Conservation (phyloP, 1,140 invertebrate genomes). For the Aphidius ervi region DNA sequence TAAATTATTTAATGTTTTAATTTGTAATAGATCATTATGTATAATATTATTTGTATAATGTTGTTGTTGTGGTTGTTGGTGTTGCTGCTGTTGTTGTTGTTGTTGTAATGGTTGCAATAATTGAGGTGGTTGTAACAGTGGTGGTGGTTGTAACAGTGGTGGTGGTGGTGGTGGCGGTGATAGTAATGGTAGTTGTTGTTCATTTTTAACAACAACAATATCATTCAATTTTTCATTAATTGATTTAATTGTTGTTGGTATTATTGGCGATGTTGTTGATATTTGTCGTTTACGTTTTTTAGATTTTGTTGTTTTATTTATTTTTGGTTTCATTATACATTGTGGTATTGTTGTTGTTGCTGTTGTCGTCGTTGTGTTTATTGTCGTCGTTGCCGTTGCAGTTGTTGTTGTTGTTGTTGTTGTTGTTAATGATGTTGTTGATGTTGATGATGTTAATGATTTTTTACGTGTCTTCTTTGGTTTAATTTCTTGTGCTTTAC, state of each 20-base stretch:
- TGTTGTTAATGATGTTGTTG: no score
- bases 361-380: no score
- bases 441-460: constrained; percentile 33
- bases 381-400: no score
- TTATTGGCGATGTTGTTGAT: constrained; percentile 27
- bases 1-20: constrained; percentile 47
- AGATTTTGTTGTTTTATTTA: constrained; percentile 62
- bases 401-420: no score
- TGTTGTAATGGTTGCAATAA: no score
- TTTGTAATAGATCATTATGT: constrained; percentile 36
- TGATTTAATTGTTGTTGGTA: constrained; percentile 36
- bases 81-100: no score
- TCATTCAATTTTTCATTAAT: constrained; percentile 26
- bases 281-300: constrained; percentile 61
- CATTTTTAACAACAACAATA: not conserved
- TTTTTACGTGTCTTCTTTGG: constrained; percentile 79
- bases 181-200: no score
- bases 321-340: constrained; percentile 60
- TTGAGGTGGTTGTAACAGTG: no score
- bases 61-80: not conserved
- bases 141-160: no score
- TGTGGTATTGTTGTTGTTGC: constrained; percentile 54
- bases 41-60: constrained; percentile 42
- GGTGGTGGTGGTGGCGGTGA: no score
- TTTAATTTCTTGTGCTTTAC: constrained; percentile 66